Conservation (phyloP, 2,113 vertebrate genomes). For the Lanius collurio region DNA sequence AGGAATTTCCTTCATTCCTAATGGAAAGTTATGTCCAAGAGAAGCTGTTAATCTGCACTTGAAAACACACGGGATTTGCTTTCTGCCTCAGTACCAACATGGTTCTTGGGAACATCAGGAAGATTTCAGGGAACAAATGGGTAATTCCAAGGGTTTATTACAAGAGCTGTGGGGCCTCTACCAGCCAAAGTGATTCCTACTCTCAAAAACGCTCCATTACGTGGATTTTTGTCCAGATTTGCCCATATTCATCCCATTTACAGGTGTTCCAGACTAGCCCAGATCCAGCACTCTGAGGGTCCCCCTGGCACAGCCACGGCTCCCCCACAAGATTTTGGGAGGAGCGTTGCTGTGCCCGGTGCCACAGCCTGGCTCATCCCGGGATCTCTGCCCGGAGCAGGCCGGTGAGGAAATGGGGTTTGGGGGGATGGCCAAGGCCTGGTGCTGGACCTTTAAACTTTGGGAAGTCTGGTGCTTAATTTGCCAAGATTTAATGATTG, state of each 20-base stretch:
- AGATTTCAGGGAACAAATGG: not conserved
- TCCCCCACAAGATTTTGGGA: not conserved
- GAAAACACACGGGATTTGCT: slow-evolving; percentile 48
- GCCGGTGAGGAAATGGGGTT: not conserved
- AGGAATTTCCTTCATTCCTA: slow-evolving; percentile 80
- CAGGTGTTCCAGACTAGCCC: not conserved
- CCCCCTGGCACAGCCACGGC: not conserved
- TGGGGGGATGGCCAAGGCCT: not conserved
- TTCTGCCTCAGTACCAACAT: slow-evolving; percentile 38
- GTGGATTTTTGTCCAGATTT: not conserved
- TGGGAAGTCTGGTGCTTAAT: not conserved
- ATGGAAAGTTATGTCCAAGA: slow-evolving; percentile 68
- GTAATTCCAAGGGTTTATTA: not conserved
- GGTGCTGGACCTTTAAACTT: not conserved
- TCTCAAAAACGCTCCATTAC: not conserved
- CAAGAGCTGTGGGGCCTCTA: not conserved
- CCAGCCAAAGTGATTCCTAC: not conserved
- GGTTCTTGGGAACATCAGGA: not conserved
- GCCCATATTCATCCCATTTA: not conserved
- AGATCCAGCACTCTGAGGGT: not conserved
- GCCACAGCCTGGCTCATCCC: not conserved
- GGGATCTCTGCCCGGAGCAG: not conserved
- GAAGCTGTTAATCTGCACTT: slow-evolving; percentile 67
- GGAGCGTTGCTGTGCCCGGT: not conserved
- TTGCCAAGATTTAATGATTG: not conserved